Conservation (phyloP, 2,113 vertebrate species). For the Cervus canadensis region DNA sequence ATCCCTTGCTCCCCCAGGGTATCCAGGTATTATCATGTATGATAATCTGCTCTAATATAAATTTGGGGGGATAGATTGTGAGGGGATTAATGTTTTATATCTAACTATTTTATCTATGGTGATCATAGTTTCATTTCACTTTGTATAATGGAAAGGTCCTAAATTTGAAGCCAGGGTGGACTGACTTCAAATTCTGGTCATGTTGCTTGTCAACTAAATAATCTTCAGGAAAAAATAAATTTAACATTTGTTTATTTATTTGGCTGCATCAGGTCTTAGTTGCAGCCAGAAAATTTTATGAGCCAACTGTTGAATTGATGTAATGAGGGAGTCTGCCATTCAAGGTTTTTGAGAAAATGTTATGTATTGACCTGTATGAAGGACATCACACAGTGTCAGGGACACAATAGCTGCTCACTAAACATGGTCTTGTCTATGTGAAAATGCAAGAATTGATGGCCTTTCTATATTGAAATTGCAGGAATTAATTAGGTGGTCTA, state of each 20-base stretch:
- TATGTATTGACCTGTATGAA: neutral
- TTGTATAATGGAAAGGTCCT: neutral
- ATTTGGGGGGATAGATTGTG: neutral
- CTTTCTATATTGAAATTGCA: neutral
- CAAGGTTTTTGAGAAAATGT: conserved; percentile 26
- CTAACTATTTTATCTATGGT: neutral
- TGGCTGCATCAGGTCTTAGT: neutral
- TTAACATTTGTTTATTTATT: neutral
- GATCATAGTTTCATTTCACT: neutral
- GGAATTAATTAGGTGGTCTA: conserved; percentile 16
- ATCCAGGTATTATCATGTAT: neutral
- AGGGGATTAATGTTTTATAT: neutral
- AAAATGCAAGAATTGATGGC: conserved; percentile 21
- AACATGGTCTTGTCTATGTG: neutral
- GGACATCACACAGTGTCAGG: neutral
- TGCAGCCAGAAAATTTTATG: neutral
- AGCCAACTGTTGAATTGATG: conserved; percentile 7
- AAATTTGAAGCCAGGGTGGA: neutral
- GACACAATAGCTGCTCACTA: conserved; percentile 21
- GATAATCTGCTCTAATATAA: neutral
- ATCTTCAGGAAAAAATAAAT: neutral
- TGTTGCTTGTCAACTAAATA: neutral
- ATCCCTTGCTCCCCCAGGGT: neutral
- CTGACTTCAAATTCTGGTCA: conserved; percentile 28
- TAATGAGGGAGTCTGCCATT: conserved; percentile 1